Conservation (phyloP, 2,797 vertebrate genomes). For the Pipistrellus pygmaeus region DNA sequence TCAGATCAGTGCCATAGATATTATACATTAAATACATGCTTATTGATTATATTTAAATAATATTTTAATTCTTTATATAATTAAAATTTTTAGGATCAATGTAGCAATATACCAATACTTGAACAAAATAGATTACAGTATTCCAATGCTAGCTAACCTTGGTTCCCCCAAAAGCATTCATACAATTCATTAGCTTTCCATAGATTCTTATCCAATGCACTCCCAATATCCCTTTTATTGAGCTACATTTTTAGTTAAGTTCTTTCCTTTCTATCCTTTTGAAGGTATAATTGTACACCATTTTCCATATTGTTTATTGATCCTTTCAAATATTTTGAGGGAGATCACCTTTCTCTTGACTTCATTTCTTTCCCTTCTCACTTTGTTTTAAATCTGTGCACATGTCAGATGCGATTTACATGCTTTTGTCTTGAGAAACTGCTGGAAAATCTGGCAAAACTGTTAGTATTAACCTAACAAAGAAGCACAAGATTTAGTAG, state of each 20-base stretch:
- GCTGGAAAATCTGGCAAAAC: slow-evolving; percentile 83
- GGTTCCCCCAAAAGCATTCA: not conserved
- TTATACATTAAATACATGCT: not conserved
- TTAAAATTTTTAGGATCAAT: slow-evolving; percentile 43
- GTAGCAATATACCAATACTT: not conserved
- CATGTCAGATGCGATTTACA: slow-evolving; percentile 82
- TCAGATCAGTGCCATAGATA: slow-evolving; percentile 18
- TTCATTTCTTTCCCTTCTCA: slow-evolving; percentile 62
- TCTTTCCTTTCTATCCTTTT: slow-evolving; percentile 10
- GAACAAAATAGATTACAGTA: slow-evolving; percentile 17
- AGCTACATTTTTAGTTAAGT: not conserved
- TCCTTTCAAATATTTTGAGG: slow-evolving; percentile 71
- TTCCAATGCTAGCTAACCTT: not conserved
- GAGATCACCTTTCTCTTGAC: slow-evolving; percentile 66
- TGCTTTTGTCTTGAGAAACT: slow-evolving; percentile 83
- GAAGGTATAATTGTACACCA: not conserved
- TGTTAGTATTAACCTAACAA: slow-evolving; percentile 76
- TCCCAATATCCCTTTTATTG: not conserved
- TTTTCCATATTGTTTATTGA: not conserved
- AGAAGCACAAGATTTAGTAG: slow-evolving; percentile 84
- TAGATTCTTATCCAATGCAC: not conserved
- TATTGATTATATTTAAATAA: slow-evolving; percentile 21
- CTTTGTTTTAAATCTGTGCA: slow-evolving; percentile 85
- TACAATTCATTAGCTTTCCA: not conserved
- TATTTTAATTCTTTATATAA: slow-evolving; percentile 52